Base-by-base conservation (phyloP, 2,797 vertebrate species). In the Betta splendens region DNA sequence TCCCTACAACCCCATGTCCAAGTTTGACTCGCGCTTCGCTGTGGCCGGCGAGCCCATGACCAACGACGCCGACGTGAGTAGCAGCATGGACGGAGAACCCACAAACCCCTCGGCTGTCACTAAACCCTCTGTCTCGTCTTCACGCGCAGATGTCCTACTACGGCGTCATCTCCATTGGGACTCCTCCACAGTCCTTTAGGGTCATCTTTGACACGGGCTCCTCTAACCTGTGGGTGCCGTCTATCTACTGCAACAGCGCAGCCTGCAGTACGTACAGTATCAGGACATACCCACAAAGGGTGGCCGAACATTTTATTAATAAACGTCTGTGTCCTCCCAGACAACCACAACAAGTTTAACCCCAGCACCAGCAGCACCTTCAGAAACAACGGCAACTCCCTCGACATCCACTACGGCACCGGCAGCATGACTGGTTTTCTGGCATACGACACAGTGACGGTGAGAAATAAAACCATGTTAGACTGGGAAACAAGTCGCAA, bases 401-500 rank as follows among this genome's bases (percentile, higher is more conserved):
- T 72, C 49, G 50, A 0, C 8, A 72, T 93, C n/a, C 73, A 17
- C 0, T 94, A 92, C 0, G 91, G 92, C 36, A 92, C 90, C 0
- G 91, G 91, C 13, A 50, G 73, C 4, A 78, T 93, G 75, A 85
- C 68, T 0, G 78, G 91, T 18, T 0, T 69, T 31, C 64, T 92
- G 64, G 92, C 85, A 49, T 90, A 72, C 0, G 93, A 94, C 77
- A 91, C 89, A 0, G 81, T 93, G 38, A 45, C 13, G 8, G 92
- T 93, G 66, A 91, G 90, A 45, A 59, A 45, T 32, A 22, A 13
- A 72, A 25, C 7, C 8, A 53, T 12, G 12, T 22, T 38, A 6
- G 44, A 44, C 1, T 5, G 10, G 6, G 18, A 46, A 28, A 37
- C 18, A 0, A 2, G 16, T n/a, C 23, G 20, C 29, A 23, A 32